Evolutionary conservation across 2,113 vertebrate species (phyloP), one percentile per base, ranked within the genome.

Genomic region (Phrynosoma platyrhinos): DNA sequence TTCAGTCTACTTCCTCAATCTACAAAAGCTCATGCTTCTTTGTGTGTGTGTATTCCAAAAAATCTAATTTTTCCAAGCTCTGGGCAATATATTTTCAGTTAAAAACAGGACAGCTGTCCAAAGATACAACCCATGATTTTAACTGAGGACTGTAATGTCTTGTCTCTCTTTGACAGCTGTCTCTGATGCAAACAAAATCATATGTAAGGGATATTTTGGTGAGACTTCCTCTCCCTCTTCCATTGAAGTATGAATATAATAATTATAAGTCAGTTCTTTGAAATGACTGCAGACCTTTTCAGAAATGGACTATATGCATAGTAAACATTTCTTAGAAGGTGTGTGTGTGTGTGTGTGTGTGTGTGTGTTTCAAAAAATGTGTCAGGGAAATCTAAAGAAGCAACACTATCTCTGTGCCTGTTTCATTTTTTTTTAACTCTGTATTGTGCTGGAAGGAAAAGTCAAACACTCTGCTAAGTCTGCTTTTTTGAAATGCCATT

Each of bases 401-500:
- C 21, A 64, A 25, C 76, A 32, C 12, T 25, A 83, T 78, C 79
- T 79, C 32, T 55, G 68, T 18, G 42, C 20, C 77, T 30, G 52
- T 86, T 2, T 42, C 0, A 1, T 75, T 40, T 66, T 1, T 71
- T 30, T 25, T 58, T 47, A 52, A 55, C 1, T 79, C 55, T 9
- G 32, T 58, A 62, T 79, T 83, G 36, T 32, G 6, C 32, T 20
- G 1, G 0, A 27, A 23, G 23, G 79, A 79, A 82, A 68, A 2
- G 18, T 40, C 89, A 55, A 76, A n/a, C 14, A 78, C 20, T 21
- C 52, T 62, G 27, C 4, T 14, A 2, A 9, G 16, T 68, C 52
- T 66, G 27, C 40, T 27, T 87, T 87, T 32, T 72, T 88, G 62
- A 82, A 9, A 16, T 82, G n/a, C n/a, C 32, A 55, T 58, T 32